These are phyloP conservation scores for Cacajao melanocephalus DNA, from an alignment of 2,797 vertebrate genomes.

Conservation along the genomic window DNA sequence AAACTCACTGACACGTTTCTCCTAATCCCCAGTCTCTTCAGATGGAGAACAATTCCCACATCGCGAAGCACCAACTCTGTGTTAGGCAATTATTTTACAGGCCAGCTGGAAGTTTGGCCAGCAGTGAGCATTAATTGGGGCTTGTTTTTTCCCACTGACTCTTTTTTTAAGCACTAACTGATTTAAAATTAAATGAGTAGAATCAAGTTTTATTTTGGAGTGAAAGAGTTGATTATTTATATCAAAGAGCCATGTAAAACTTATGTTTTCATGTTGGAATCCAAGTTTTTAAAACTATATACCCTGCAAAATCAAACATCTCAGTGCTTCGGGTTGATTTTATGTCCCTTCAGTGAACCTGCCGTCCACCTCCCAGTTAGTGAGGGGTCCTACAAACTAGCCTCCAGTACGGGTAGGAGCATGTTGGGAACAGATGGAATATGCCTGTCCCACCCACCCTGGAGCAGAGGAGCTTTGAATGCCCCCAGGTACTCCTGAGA, in stretches of 20 bases:
- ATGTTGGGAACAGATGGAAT: background rate
- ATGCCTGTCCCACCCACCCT: background rate
- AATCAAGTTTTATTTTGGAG: slow-evolving; percentile 26
- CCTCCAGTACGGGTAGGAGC: background rate
- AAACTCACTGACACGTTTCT: background rate
- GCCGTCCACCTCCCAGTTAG: background rate
- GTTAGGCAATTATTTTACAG: background rate
- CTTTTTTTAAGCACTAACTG: background rate
- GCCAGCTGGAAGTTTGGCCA: background rate
- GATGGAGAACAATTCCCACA: background rate
- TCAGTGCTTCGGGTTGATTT: background rate
- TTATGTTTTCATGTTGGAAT: slow-evolving; percentile 3
- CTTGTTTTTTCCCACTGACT: background rate
- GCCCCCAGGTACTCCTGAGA: background rate
- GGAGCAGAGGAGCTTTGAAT: background rate
- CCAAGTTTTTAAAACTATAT: background rate
- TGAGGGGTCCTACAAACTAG: background rate
- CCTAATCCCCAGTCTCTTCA: background rate
- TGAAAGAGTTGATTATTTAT: background rate
- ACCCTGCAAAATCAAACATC: background rate
- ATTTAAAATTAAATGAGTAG: slow-evolving; percentile 30
- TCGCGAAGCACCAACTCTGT: background rate
- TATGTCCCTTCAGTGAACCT: background rate
- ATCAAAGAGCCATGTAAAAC: background rate
- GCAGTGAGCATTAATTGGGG: background rate